These are phyloP conservation scores for Hippasteria phrygiana DNA, from an alignment of 53 echinoderm and acorn worm genomes.

Conservation along the genomic window DNA sequence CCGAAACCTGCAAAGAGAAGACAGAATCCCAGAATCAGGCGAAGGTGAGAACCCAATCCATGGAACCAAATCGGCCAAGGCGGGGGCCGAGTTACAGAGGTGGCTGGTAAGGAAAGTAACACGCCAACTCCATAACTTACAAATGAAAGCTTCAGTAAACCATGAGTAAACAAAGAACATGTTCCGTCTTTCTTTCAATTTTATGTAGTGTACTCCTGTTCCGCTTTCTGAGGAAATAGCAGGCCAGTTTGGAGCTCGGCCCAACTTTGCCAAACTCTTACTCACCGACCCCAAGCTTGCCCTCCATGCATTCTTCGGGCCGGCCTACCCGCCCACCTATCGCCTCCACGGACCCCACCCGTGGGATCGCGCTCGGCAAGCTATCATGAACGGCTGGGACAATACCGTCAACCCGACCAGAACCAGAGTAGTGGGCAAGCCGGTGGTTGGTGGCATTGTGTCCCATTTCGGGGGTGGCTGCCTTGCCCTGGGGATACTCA, in stretches of 20 bases:
- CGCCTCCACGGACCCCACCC: constrained; percentile 78
- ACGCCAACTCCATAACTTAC: no score
- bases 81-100: no score
- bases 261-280: constrained; percentile 68
- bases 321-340: constrained; percentile 77
- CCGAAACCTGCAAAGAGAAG: no score
- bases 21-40: no score
- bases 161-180: no score
- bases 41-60: no score
- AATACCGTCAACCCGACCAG: constrained; percentile 51
- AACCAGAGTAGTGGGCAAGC: constrained; percentile 51
- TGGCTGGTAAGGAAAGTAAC: no score
- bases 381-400: constrained; percentile 61
- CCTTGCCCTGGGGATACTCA: not conserved
- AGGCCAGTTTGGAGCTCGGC: constrained; percentile 72
- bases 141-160: no score
- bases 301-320: constrained; percentile 75
- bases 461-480: constrained; percentile 1
- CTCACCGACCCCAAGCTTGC: constrained; percentile 81
- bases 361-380: constrained; percentile 79
- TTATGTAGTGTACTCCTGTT: constrained; percentile 68
- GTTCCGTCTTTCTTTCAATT: not conserved
- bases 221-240: constrained; percentile 77
- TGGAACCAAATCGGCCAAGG: no score
- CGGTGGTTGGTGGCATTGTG: not conserved